Conservation (phyloP, 1,140 invertebrate species). For the Anagrus nilaparvatae region DNA sequence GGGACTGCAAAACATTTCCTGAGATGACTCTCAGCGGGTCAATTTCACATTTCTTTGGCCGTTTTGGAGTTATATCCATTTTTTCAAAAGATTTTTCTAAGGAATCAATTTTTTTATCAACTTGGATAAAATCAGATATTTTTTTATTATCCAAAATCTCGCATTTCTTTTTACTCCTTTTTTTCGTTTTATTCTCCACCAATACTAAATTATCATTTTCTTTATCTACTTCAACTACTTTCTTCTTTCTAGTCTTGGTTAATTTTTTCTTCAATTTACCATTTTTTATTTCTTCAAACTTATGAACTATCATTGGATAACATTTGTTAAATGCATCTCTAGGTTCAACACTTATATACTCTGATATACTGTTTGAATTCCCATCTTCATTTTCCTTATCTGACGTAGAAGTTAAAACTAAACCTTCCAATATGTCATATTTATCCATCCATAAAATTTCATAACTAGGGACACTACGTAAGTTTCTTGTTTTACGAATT, state of each 20-base stretch:
- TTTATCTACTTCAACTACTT: constrained; percentile 30
- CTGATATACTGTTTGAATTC: constrained; percentile 13
- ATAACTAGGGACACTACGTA: constrained; percentile 53
- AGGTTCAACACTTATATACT: constrained; percentile 53
- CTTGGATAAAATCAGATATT: constrained; percentile 33
- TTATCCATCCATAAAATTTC: constrained; percentile 61
- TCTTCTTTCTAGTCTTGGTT: constrained; percentile 39
- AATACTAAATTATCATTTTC: constrained; percentile 13
- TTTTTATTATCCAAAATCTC: constrained; percentile 20
- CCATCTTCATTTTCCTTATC: constrained; percentile 24
- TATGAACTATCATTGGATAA: constrained; percentile 55
- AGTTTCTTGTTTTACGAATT: constrained; percentile 52
- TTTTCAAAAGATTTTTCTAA: constrained; percentile 27
- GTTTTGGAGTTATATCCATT: constrained; percentile 25
- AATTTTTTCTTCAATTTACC: constrained; percentile 40
- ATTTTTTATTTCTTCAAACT: constrained; percentile 49
- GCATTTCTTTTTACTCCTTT: constrained; percentile 16
- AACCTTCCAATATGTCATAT: constrained; percentile 42
- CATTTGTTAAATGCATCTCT: constrained; percentile 51
- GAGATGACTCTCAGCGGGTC: background rate
- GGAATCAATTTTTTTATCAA: constrained; percentile 8
- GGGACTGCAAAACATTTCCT: too few species aligned
- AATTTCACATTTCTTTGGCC: constrained; percentile 18
- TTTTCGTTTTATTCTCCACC: constrained; percentile 14
- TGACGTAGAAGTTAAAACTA: constrained; percentile 44